A percentile compares a stretch with the other conserved stretches of the same genome.
phyloP scores from a whole-genome alignment of 2,113 vertebrate genomes.

The Nematolebias whitei region DNA sequence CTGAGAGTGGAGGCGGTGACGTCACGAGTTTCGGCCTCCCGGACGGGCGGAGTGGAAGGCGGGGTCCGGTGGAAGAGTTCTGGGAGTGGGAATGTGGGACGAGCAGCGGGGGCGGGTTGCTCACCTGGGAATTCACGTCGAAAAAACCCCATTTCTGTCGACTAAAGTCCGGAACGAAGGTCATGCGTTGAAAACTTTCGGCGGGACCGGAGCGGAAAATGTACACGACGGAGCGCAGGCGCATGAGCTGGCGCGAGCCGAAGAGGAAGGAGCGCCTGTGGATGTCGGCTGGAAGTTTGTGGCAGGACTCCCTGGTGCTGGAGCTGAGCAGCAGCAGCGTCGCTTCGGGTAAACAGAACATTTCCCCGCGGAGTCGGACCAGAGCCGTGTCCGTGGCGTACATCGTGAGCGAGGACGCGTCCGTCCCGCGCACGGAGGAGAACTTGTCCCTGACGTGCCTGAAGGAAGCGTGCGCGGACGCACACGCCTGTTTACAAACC shows the following conservation, averaged over 20 bases:
- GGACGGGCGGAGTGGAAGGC: not conserved
- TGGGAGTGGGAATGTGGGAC: slow-evolving; percentile 9
- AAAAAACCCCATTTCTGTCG: slow-evolving; percentile 10
- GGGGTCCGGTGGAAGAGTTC: slow-evolving; percentile 25
- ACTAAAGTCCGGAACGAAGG: not conserved
- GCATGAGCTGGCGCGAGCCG: slow-evolving; percentile 73
- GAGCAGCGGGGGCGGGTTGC: slow-evolving; percentile 22
- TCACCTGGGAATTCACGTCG: slow-evolving; percentile 51
- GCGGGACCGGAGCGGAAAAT: slow-evolving; percentile 25
- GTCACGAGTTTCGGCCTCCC: slow-evolving; percentile 7
- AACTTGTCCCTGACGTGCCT: slow-evolving; percentile 80
- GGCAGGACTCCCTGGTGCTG: slow-evolving; percentile 85
- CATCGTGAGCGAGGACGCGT: slow-evolving; percentile 76
- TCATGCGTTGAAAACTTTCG: slow-evolving; percentile 8
- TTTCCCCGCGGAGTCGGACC: slow-evolving; percentile 73
- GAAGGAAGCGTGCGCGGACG: slow-evolving; percentile 82
- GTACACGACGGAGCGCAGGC: slow-evolving; percentile 78
- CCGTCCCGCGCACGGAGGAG: slow-evolving; percentile 65
- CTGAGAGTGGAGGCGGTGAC: slow-evolving; percentile 32
- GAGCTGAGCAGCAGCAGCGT: slow-evolving; percentile 68
- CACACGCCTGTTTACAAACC: slow-evolving; percentile 69
- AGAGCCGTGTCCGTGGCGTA: slow-evolving; percentile 81
- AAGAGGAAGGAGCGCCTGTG: slow-evolving; percentile 61
- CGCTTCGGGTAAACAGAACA: slow-evolving; percentile 35
- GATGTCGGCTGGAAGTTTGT: slow-evolving; percentile 83